Conservation (phyloP, 2,113 vertebrate genomes). For the Amphilophus citrinellus region DNA sequence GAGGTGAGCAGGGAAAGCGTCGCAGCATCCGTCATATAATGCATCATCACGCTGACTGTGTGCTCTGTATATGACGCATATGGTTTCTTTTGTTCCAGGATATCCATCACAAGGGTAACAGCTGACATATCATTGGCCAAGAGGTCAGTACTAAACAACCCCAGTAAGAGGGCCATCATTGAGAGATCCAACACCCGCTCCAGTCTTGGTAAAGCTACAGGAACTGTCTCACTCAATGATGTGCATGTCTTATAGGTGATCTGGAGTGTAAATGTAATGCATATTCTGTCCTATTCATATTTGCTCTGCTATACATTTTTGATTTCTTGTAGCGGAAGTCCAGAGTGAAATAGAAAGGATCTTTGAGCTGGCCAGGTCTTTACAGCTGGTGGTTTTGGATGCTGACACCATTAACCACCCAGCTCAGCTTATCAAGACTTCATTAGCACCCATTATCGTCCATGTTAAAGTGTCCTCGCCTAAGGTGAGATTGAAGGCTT, state of each 20-base stretch:
- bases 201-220: constrained; percentile 89
- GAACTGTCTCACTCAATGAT: constrained; percentile 63
- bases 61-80: background rate
- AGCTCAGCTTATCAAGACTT: constrained; percentile 97
- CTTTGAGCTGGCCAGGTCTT: constrained; percentile 95
- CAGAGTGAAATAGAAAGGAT: constrained; percentile 99
- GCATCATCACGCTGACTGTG: background rate
- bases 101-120: constrained; percentile 98
- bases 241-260: constrained; percentile 49
- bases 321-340: constrained; percentile 88
- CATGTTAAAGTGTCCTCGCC: constrained; percentile 99
- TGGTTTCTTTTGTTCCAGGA: constrained; percentile 82
- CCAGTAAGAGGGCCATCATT: constrained; percentile 98
- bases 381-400: constrained; percentile 96
- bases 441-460: constrained; percentile 96
- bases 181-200: constrained; percentile 97
- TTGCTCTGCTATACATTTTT: background rate
- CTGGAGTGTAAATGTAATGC: background rate
- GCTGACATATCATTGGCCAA: constrained; percentile 99
- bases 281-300: background rate
- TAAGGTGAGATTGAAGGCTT: constrained; percentile 84
- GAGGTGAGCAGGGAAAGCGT: constrained; percentile 86
- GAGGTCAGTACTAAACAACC: constrained; percentile 98
- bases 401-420: constrained; percentile 99
- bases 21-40: accelerated